phyloP scores from a whole-genome alignment of 1,140 invertebrate genomes.

The Drusus annulatus region DNA sequence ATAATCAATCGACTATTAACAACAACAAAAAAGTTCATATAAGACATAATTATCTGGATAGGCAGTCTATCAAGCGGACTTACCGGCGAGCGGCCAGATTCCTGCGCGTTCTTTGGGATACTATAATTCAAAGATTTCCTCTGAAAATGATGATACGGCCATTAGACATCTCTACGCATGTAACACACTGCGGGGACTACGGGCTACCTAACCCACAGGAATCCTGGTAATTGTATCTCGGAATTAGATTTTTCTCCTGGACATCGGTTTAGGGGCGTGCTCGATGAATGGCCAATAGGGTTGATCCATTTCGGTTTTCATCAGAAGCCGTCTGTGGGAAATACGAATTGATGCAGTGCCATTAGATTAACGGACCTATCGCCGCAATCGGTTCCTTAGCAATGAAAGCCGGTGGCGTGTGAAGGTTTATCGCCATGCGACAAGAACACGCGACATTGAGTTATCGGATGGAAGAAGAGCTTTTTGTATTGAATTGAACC shows the following conservation, averaged over 20 bases:
- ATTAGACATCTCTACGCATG: slow-evolving; percentile 22
- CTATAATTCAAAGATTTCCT: slow-evolving; percentile 36
- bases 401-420: background rate
- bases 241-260: slow-evolving; percentile 32
- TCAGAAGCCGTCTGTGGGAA: slow-evolving; percentile 1
- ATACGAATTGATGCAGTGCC: slow-evolving; percentile 1
- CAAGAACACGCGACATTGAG: slow-evolving; percentile 6
- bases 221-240: slow-evolving; percentile 29
- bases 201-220: background rate
- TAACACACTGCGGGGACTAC: slow-evolving; percentile 2
- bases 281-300: background rate
- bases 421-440: background rate
- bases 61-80: slow-evolving; percentile 12
- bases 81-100: background rate
- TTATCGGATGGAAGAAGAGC: slow-evolving; percentile 6
- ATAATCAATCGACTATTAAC: slow-evolving; percentile 8
- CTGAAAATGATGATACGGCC: slow-evolving; percentile 35
- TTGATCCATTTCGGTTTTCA: slow-evolving; percentile 4
- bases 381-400: slow-evolving; percentile 1
- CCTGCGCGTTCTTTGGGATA: slow-evolving; percentile 27
- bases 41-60: slow-evolving; percentile 30
- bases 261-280: slow-evolving; percentile 2
- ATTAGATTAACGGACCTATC: slow-evolving; percentile 26
- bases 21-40: background rate
- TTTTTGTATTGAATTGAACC: background rate